Evolutionary conservation across 2,888 invertebrate genomes (phyloP).

Genomic region (Tetrapedia diversipes): DNA sequence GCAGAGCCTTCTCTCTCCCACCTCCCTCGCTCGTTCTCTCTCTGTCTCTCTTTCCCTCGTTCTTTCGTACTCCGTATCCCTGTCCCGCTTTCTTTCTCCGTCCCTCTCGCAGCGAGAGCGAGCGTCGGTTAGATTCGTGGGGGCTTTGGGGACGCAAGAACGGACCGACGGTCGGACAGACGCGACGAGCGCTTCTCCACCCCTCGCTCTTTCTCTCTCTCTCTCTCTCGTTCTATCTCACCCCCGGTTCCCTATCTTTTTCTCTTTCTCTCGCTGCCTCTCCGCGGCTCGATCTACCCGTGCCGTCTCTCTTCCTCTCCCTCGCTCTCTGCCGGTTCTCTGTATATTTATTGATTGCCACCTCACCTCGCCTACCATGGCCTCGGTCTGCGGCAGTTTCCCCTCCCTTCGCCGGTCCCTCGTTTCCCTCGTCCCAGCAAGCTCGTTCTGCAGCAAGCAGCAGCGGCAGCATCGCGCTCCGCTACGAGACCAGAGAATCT

Average conservation of each 20-base stretch:
- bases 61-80: conserved; percentile 37
- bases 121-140: conserved; percentile 62
- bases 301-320: conserved; percentile 58
- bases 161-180: conserved; percentile 70
- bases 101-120: background rate
- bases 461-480: conserved; percentile 63
- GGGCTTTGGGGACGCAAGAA: conserved; percentile 74
- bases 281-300: conserved; percentile 43
- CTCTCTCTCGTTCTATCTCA: conserved; percentile 54
- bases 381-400: conserved; percentile 74
- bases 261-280: conserved; percentile 58
- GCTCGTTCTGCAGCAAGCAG: conserved; percentile 65
- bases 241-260: conserved; percentile 51
- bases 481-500: conserved; percentile 49
- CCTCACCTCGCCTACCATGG: conserved; percentile 78
- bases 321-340: conserved; percentile 76
- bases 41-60: background rate
- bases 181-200: conserved; percentile 66
- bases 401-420: conserved; percentile 65
- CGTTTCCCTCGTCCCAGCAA: conserved; percentile 67
- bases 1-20: conserved; percentile 41
- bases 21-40: conserved; percentile 10
- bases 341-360: conserved; percentile 83
- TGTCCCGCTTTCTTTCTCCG: conserved; percentile 34
- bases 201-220: conserved; percentile 27